Evolutionary conservation across 2,113 vertebrate genomes (phyloP), one percentile per base, ranked within the genome.

Genomic region (Larimichthys crocea): DNA sequence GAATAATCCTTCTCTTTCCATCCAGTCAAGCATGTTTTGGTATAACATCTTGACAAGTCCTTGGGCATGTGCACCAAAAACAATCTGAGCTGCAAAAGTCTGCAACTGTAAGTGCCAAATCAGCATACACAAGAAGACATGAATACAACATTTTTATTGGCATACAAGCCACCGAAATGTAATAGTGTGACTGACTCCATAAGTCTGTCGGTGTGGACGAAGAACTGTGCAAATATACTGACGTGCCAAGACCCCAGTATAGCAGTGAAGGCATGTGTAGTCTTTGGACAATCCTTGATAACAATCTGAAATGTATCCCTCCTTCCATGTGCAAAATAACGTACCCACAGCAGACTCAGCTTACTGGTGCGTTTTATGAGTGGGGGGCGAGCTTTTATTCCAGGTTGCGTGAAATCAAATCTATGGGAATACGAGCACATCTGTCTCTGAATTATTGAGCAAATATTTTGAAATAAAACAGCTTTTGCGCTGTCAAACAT

Each of bases 381-480:
- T 10, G 0, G 66, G 69, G 35, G 76, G 77, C 3, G 3, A 79
- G 86, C 79, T 92, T 91, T 86, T 62, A 85, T 87, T 89, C 90
- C 83, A 77, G 76, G 76, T 86, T 73, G 88, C 78, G 10, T 90
- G 88, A 89, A 92, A 93, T 91, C 46, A 88, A 91, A 92, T 93
- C 87, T 91, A 82, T 71, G 62, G 80, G 85, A 88, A 85, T 76
- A 91, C 60, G 65, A 86, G 86, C 87, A 90, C 89, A 88, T 93
- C 91, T 92, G 93, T 91, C 88, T 93, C 76, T 74, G 88, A 89
- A 93, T 88, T 89, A 91, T 89, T 92, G 86, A 90, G 80, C 84
- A 90, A 92, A 94, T 93, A 93, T 93, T 94, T 89, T 86, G 83
- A 93, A 92, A 84, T 86, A 72, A 93, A 92, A 93, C 91, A 91